Percentiles rank a stretch among this genome's conserved stretches.
These are phyloP conservation scores for Pteria penguin DNA, from an alignment of 2,888 invertebrate genomes.

Conservation along the genomic window DNA sequence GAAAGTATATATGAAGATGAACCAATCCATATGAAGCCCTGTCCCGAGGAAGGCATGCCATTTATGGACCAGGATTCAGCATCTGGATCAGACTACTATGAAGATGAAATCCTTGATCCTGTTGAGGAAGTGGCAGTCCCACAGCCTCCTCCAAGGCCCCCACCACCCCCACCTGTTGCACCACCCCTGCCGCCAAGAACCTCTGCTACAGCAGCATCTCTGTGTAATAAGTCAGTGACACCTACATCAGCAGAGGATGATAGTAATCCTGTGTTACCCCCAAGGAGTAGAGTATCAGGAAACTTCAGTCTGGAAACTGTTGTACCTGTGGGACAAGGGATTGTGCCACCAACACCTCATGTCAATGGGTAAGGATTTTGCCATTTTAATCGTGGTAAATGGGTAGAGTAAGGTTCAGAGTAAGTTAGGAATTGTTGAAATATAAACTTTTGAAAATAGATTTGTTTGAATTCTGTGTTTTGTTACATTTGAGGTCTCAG, in stretches of 20 bases:
- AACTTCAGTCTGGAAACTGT: slow-evolving; percentile 65
- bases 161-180: slow-evolving; percentile 6
- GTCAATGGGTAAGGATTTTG: background rate
- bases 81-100: slow-evolving; percentile 19
- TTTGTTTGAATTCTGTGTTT: no score
- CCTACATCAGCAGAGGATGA: slow-evolving; percentile 33
- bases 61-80: background rate
- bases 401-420: no score
- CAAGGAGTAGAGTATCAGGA: slow-evolving; percentile 61
- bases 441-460: no score
- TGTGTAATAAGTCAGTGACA: slow-evolving; percentile 14
- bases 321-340: slow-evolving; percentile 60
- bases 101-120: background rate
- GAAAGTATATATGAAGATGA: slow-evolving; percentile 27
- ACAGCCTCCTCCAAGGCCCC: slow-evolving; percentile 14
- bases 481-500: no score
- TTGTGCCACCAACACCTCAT: slow-evolving; percentile 20
- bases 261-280: slow-evolving; percentile 67
- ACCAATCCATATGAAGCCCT: slow-evolving; percentile 14
- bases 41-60: background rate
- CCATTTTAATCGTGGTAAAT: no score
- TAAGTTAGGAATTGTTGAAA: no score
- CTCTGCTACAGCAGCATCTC: slow-evolving; percentile 10
- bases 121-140: background rate
- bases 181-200: slow-evolving; percentile 27